Conservation (phyloP, 2,113 vertebrate species). For the Rhabdornis inornatus region DNA sequence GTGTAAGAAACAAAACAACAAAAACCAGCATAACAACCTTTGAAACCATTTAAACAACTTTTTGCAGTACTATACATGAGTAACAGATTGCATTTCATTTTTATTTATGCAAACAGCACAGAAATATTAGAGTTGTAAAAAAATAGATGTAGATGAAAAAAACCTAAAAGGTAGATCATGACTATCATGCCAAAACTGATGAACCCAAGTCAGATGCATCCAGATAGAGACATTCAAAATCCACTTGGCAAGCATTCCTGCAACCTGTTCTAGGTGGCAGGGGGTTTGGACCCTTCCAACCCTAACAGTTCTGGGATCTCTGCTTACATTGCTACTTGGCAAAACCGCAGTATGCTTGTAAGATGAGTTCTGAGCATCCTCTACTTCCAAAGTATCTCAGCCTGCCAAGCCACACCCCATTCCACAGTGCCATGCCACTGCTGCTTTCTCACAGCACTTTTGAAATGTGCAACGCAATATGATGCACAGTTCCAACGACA, state of each 20-base stretch:
- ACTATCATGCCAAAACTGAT: background rate
- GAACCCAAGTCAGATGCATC: background rate
- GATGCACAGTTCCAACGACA: fast-evolving
- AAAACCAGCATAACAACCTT: background rate
- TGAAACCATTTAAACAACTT: background rate
- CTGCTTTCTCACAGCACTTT: background rate
- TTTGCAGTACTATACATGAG: background rate
- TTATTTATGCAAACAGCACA: background rate
- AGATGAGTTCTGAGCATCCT: background rate
- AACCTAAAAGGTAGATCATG: background rate
- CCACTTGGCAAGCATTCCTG: background rate
- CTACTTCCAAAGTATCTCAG: background rate
- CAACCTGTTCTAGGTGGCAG: background rate
- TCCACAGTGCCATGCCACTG: background rate
- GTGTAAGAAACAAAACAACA: background rate
- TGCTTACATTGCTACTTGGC: background rate
- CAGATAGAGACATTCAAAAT: background rate
- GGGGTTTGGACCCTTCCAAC: background rate
- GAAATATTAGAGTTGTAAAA: background rate
- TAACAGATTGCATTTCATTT: background rate
- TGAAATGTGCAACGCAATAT: background rate
- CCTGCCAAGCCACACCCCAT: background rate
- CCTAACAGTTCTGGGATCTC: background rate
- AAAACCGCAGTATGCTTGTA: background rate
- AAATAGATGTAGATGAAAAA: background rate